Evolutionary conservation across 2,888 invertebrate species (phyloP), one percentile per base, ranked within the genome.

Genomic region (Aporophyla nigra): DNA sequence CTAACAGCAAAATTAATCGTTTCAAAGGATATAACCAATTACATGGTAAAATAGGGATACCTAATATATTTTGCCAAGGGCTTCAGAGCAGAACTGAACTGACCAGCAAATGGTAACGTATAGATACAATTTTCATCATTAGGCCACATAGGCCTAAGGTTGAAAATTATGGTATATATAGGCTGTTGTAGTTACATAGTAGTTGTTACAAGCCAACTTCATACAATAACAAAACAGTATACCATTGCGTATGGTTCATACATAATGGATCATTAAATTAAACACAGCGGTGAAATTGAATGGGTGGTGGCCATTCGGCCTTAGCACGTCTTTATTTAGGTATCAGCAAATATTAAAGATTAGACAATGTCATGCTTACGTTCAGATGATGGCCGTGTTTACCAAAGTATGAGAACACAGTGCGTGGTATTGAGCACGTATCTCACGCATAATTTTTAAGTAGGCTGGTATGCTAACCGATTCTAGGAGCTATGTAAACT

Each of bases 251-350:
- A 24, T 53, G 53, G 49, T 69, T 46, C 43, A 66, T 70, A 82
- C 43, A 66, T 70, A 82, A 82, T 70, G 43, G 65, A 56, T 19
- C 49, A 76, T 71, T 61, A 76, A 70, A 76, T 71, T 61, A 76
- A 70, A 43, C 76, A 65, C 65, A 69, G 40, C 40, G 46, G 40
- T 40, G 58, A 54, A 80, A 66, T 74, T 59, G 27, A 78, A 67
- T 75, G 62, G 59, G 14, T 6, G 46, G 19, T 83, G 49, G 62
- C 43, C 24, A 63, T 62, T 49, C 68, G 21, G 40, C 21, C 46
- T 82, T 63, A 14, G 46, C 53, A 40, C 46, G 21, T 76, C 71
- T 58, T 62, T 40, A 43, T 74, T 66, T 79, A 33, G 63, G 27
- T 70, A 53, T 76, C 63, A 82, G 53, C 16, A 65, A 56, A 66